These are phyloP conservation scores for Meriones psammophilus DNA, from an alignment of 2,797 vertebrate genomes.

Conservation along the genomic window DNA sequence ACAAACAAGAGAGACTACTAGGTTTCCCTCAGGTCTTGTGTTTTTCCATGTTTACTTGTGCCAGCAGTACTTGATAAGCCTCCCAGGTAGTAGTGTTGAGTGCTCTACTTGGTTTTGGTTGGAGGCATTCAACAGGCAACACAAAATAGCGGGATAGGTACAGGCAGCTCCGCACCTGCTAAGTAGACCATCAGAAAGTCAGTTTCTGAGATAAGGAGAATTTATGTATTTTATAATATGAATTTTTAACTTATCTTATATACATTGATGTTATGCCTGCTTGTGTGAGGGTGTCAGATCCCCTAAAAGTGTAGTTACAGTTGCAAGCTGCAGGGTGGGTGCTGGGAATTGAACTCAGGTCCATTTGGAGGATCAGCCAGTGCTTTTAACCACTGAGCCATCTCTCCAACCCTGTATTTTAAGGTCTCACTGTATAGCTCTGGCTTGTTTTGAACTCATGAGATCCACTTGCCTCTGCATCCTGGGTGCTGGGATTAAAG, in stretches of 20 bases:
- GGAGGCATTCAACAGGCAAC: background rate
- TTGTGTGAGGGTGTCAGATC: too few relatives aligned
- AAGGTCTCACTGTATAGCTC: too few relatives aligned
- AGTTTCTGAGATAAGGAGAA: background rate
- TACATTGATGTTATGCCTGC: too few relatives aligned
- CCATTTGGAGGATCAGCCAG: background rate
- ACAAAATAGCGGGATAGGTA: background rate
- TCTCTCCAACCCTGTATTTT: background rate
- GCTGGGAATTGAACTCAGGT: background rate
- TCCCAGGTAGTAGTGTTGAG: background rate
- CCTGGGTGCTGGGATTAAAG: too few relatives aligned
- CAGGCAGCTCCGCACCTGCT: background rate
- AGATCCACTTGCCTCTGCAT: too few relatives aligned
- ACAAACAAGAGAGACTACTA: background rate
- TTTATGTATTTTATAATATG: background rate
- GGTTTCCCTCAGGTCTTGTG: background rate
- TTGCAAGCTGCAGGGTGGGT: too few relatives aligned
- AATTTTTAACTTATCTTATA: too few relatives aligned
- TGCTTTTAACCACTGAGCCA: background rate
- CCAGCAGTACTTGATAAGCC: background rate
- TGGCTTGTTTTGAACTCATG: too few relatives aligned
- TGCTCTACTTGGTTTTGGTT: background rate
- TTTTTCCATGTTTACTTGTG: background rate
- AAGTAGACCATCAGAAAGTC: background rate
- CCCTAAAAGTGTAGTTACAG: too few relatives aligned